Evolutionary conservation across 2,888 invertebrate species (phyloP), one percentile per base, ranked within the genome.

Genomic region (Ferrisia virgata): DNA sequence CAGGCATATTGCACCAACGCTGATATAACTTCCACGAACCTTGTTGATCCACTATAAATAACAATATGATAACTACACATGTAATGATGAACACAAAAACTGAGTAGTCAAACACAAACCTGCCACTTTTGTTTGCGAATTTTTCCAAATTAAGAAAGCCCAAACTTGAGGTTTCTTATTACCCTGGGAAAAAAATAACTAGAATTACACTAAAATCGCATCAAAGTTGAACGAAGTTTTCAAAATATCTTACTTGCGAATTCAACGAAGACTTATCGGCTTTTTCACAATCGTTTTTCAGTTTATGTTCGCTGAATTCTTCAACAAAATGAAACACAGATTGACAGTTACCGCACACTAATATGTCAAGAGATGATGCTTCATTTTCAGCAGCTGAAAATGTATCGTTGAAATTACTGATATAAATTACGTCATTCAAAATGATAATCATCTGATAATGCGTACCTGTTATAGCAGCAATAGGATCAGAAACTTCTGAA

Each of bases 281-380:
- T 89, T 92, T 92, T 87, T 92, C 92, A 87, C 93, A 89, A 85
- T 88, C 89, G 79, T 90, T 93, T 87, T 92, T 91, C 53, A 88
- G 88, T 86, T 90, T 90, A 87, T 95, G 95, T 72, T 93, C 92
- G 88, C 92, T 92, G 87, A 95, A 95, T 86, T 94, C 93, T 87
- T 95, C 94, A 81, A 94, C 89, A 88, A 93, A 95, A 88, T 95
- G 94, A 88, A 93, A 95, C 81, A 94, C 94, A 79, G 92, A 91
- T 88, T 95, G 93, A 88, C 95, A 95, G 85, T 92, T 92, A n/a
- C 95, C 95, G 89, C 95, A 95, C 0, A 95, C 94, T 31, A 95
- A 89, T 6, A 95, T 93, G 90, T 95, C 95, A 86, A 94, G 89
- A 84, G 92, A 91, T 84, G 93, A 92, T 90, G 94, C 92, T 88